These are phyloP conservation scores for Chironomus striatipennis DNA, from an alignment of 1,140 invertebrate genomes.

Conservation along the genomic window DNA sequence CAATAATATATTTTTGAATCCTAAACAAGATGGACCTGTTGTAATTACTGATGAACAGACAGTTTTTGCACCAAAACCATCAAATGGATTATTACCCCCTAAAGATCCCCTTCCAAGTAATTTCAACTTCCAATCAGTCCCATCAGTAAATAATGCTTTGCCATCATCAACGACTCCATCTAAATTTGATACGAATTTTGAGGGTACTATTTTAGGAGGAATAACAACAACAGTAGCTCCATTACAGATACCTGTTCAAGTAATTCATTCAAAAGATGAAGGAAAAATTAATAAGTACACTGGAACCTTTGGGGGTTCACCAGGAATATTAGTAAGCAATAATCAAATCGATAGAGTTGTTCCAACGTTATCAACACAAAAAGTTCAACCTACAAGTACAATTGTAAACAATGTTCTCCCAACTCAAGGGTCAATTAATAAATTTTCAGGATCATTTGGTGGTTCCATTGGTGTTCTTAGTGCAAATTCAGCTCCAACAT, in stretches of 20 bases:
- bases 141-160: background rate
- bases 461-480: background rate
- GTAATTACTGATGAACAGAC: conserved; percentile 4
- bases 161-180: background rate
- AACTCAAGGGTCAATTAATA: background rate
- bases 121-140: background rate
- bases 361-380: background rate
- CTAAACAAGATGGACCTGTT: background rate
- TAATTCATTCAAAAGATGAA: background rate
- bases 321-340: background rate
- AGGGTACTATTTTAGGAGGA: background rate
- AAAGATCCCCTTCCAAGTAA: background rate
- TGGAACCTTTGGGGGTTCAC: background rate
- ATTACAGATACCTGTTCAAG: background rate
- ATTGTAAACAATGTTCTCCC: background rate
- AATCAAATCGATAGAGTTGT: background rate
- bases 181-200: background rate
- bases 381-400: background rate
- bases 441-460: background rate
- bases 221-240: background rate
- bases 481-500: background rate
- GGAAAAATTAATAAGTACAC: background rate
- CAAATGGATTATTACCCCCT: background rate
- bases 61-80: background rate
- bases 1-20: background rate